Conservation (phyloP, 2,888 invertebrate genomes). For the Calameuta idolon region DNA sequence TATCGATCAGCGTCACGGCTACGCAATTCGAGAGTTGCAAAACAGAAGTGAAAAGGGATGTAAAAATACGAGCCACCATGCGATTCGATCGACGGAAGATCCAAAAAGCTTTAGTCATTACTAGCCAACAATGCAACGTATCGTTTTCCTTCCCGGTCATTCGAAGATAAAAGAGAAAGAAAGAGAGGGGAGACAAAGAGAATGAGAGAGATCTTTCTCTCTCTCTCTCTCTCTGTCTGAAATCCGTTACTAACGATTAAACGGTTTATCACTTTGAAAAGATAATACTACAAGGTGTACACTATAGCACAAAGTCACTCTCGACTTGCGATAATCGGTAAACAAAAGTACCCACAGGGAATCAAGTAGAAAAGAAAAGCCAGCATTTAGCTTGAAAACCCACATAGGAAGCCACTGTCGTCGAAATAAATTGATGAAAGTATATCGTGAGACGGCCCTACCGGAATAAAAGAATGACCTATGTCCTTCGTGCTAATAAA, state of each 20-base stretch:
- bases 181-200: background rate
- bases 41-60: background rate
- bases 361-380: background rate
- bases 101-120: background rate
- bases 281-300: background rate
- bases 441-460: background rate
- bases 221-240: background rate
- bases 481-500: background rate
- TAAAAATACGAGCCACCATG: background rate
- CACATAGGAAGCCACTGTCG: background rate
- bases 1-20: background rate
- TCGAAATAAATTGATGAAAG: background rate
- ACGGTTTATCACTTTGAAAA: background rate
- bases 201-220: background rate
- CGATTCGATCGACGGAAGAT: background rate
- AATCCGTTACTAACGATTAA: background rate
- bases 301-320: background rate
- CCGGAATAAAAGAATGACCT: background rate
- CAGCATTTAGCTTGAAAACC: background rate
- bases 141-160: too few species aligned
- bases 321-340: too few species aligned
- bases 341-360: background rate
- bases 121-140: too few species aligned
- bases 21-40: background rate
- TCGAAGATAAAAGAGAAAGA: too few species aligned